These are phyloP conservation scores for Pygoscelis adeliae DNA, from an alignment of 2,113 vertebrate species.

Conservation along the genomic window DNA sequence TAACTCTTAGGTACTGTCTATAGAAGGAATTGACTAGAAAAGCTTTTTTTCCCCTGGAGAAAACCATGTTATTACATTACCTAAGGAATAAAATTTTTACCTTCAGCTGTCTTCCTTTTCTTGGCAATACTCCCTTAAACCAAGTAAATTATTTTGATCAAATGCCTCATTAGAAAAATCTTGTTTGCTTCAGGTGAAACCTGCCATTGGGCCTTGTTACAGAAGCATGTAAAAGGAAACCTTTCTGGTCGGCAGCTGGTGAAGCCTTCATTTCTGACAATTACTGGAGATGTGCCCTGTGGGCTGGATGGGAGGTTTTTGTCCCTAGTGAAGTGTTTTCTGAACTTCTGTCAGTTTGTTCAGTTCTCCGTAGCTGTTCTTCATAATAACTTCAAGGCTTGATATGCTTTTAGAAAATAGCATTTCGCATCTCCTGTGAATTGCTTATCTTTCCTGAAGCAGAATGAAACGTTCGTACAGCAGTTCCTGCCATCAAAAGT, in stretches of 20 bases:
- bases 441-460: slow-evolving; percentile 57
- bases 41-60: neutral
- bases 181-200: neutral
- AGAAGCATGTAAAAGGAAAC: neutral
- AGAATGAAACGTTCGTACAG: slow-evolving; percentile 37
- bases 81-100: neutral
- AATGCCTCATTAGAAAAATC: neutral
- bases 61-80: neutral
- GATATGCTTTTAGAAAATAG: slow-evolving; percentile 50
- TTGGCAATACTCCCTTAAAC: neutral
- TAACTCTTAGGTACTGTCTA: neutral
- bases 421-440: slow-evolving; percentile 41
- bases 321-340: slow-evolving; percentile 20
- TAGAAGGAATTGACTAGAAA: neutral
- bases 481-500: slow-evolving; percentile 36
- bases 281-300: slow-evolving; percentile 7
- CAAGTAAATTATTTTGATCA: neutral
- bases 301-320: slow-evolving; percentile 16
- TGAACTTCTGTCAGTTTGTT: slow-evolving; percentile 43
- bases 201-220: neutral
- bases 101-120: neutral
- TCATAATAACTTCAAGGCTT: slow-evolving; percentile 42
- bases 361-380: slow-evolving; percentile 28
- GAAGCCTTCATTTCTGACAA: slow-evolving; percentile 26
- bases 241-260: slow-evolving; percentile 4